Conservation (phyloP, 2,113 vertebrate species). For the Cyanistes caeruleus region DNA sequence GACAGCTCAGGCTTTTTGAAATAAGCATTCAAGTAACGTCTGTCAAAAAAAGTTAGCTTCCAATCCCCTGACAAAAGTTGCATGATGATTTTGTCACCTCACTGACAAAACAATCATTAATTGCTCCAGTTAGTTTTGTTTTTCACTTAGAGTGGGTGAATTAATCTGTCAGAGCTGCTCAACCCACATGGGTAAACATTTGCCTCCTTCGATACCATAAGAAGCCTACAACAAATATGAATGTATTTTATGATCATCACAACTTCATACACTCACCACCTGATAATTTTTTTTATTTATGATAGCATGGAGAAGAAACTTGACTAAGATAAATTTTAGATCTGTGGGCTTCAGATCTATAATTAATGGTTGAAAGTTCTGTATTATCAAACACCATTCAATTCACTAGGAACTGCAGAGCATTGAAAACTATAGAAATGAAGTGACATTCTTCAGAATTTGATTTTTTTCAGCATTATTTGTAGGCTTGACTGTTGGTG, state of each 20-base stretch:
- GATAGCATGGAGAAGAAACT: neutral
- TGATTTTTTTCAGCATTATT: neutral
- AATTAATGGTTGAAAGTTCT: neutral
- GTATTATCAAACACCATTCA: neutral
- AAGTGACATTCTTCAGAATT: neutral
- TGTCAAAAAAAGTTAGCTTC: neutral
- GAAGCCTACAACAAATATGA: neutral
- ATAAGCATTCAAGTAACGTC: neutral
- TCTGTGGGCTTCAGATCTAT: neutral
- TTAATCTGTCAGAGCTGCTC: neutral
- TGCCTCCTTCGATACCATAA: neutral
- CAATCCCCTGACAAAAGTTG: neutral
- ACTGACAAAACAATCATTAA: constrained; percentile 14
- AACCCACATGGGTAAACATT: neutral
- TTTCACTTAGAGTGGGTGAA: neutral
- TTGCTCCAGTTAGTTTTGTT: neutral
- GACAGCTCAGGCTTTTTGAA: neutral
- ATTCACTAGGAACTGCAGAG: neutral
- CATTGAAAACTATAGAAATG: neutral
- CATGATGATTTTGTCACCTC: neutral
- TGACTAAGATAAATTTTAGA: neutral
- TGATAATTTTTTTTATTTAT: neutral
- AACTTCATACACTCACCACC: neutral
- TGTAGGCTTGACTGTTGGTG: neutral
- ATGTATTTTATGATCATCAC: neutral